Evolutionary conservation across 2,113 vertebrate genomes (phyloP).

Genomic region (Etia nguti): DNA sequence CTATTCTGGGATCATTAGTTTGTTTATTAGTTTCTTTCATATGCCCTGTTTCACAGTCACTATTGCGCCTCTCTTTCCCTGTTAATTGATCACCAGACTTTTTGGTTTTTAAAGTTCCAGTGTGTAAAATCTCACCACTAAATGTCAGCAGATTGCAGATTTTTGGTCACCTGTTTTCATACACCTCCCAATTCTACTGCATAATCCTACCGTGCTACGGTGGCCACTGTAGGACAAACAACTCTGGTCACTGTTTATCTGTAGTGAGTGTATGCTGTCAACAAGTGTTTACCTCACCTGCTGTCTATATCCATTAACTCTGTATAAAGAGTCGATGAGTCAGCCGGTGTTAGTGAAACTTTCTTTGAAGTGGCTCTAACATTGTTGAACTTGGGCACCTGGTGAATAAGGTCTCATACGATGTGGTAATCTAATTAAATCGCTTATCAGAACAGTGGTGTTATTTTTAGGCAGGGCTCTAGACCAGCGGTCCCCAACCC

Average conservation of each 20-base stretch:
- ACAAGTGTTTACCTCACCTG: background rate
- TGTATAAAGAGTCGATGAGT: background rate
- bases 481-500: too few relatives aligned
- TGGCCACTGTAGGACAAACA: background rate
- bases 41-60: background rate
- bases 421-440: background rate
- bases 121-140: background rate
- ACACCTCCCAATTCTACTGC: background rate
- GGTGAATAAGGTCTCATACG: background rate
- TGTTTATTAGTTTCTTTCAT: slow-evolving; percentile 5
- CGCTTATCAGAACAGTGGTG: background rate
- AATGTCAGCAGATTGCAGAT: background rate
- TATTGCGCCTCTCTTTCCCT: background rate
- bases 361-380: background rate
- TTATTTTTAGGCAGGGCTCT: background rate
- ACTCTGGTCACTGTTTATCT: background rate
- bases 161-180: background rate
- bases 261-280: background rate
- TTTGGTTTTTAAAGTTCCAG: background rate
- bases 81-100: background rate
- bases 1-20: background rate
- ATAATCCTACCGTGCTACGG: background rate
- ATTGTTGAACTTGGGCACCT: background rate
- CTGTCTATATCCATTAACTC: background rate
- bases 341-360: background rate